These are phyloP conservation scores for Augochlora pura DNA, from an alignment of 1,140 invertebrate genomes.

Conservation along the genomic window DNA sequence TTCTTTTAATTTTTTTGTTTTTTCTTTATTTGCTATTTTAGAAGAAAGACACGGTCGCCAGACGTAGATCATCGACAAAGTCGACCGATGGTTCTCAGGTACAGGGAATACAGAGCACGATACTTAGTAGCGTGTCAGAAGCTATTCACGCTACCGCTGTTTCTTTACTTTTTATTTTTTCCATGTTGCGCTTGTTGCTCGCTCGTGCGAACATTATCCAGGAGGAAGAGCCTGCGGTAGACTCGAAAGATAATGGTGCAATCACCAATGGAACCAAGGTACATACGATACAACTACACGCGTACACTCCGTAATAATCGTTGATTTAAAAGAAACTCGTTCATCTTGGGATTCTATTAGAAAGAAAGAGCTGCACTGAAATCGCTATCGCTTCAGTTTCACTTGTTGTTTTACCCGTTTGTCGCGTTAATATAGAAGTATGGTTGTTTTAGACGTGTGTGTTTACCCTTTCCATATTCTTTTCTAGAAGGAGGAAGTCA, in stretches of 20 bases:
- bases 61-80: constrained; percentile 50
- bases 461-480: constrained; percentile 36
- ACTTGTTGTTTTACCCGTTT: background rate
- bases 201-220: constrained; percentile 45
- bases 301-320: no score
- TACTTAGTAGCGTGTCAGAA: background rate
- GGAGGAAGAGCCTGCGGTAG: constrained; percentile 51
- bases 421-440: background rate
- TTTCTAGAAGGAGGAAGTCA: constrained; percentile 55
- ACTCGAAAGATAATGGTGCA: constrained; percentile 51
- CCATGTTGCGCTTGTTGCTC: constrained; percentile 20
- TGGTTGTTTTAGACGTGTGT: background rate
- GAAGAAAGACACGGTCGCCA: constrained; percentile 37
- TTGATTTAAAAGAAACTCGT: background rate
- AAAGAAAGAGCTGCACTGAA: background rate
- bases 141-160: background rate
- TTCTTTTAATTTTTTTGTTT: background rate
- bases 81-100: constrained; percentile 49
- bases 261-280: constrained; percentile 60
- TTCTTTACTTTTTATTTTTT: constrained; percentile 29
- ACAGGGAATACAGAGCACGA: constrained; percentile 39
- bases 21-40: constrained; percentile 37
- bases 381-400: background rate
- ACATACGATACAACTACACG: constrained; percentile 9
- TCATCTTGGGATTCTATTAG: background rate